Conservation (phyloP, 35 echinoderm and acorn worm species). For the Strongylocentrotus purpuratus region DNA sequence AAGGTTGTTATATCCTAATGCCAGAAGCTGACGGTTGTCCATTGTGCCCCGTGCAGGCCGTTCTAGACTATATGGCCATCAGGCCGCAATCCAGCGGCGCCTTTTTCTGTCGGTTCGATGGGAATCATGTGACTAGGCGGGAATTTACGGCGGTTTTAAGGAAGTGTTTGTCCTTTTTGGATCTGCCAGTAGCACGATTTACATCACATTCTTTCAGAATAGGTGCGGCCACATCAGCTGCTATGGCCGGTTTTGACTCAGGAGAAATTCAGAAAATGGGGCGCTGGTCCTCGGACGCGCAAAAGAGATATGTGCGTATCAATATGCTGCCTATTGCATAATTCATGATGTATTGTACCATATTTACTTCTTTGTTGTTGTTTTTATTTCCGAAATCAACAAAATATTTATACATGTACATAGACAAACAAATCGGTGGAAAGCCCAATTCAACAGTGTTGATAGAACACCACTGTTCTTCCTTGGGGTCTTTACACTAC, state of each 20-base stretch:
- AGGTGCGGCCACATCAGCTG: background rate
- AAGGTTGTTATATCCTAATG: background rate
- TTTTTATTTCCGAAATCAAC: no score
- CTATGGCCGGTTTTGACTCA: background rate
- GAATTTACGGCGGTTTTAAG: background rate
- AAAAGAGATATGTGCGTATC: background rate
- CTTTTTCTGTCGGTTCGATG: background rate
- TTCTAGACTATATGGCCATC: background rate
- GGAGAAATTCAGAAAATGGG: background rate
- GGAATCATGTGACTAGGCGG: background rate
- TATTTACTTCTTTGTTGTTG: no score
- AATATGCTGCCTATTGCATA: no score
- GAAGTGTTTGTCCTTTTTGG: background rate
- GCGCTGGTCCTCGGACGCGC: background rate
- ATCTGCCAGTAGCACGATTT: background rate
- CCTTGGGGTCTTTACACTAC: no score
- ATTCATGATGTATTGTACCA: no score
- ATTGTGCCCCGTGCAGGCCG: background rate
- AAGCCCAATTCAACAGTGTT: no score
- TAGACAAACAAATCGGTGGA: no score
- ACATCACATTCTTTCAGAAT: background rate
- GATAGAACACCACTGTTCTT: no score
- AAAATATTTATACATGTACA: no score
- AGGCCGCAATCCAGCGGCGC: background rate
- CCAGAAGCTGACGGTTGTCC: background rate